A percentile compares a stretch with the other conserved stretches of the same genome.
phyloP scores from a whole-genome alignment of 2,888 invertebrate species.

The Apamea crenata region DNA sequence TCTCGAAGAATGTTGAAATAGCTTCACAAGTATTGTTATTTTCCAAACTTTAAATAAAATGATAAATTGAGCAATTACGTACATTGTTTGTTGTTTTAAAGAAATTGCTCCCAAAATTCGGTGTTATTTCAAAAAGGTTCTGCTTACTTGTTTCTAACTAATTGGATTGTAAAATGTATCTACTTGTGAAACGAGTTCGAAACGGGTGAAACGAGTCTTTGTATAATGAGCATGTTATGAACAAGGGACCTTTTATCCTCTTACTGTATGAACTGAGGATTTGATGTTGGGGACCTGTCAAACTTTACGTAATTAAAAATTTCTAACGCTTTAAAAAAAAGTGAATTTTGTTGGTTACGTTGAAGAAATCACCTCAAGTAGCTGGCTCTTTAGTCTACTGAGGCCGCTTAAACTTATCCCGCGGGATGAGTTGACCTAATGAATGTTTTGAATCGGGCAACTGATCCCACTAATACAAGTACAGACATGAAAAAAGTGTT shows the following conservation, averaged over 20 bases:
- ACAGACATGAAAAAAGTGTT: too few relatives aligned
- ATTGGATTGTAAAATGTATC: neutral
- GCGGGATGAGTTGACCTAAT: too few relatives aligned
- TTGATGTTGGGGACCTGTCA: neutral
- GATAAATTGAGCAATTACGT: neutral
- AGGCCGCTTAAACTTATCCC: too few relatives aligned
- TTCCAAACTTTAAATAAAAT: neutral
- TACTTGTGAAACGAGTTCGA: neutral
- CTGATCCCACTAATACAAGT: too few relatives aligned
- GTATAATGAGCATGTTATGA: neutral
- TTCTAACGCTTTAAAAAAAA: neutral
- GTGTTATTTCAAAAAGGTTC: neutral
- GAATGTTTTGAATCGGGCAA: too few relatives aligned
- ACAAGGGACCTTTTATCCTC: neutral
- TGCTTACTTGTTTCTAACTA: neutral
- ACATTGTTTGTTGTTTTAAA: slow-evolving; percentile 2
- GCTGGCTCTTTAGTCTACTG: too few relatives aligned
- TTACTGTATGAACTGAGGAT: neutral
- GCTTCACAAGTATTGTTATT: slow-evolving; percentile 3
- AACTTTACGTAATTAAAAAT: neutral
- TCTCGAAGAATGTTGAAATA: neutral
- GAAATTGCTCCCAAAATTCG: neutral
- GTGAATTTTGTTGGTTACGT: neutral
- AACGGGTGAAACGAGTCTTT: too few relatives aligned
- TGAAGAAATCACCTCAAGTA: too few relatives aligned